These are phyloP conservation scores for Thalassophryne amazonica DNA, from an alignment of 2,797 vertebrate species.

Conservation along the genomic window DNA sequence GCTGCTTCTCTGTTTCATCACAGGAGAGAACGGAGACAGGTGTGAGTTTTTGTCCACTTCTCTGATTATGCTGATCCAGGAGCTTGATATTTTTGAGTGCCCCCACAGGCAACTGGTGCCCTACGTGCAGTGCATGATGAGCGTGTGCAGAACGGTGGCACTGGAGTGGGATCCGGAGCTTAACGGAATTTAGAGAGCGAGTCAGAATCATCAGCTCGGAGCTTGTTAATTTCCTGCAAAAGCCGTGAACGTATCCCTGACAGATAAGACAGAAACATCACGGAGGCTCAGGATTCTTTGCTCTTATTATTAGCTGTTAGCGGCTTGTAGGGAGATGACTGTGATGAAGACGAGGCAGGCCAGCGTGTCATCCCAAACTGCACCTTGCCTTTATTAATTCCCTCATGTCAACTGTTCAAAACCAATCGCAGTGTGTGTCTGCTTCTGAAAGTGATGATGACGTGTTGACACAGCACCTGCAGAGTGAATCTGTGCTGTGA, in stretches of 20 bases:
- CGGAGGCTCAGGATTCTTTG: not conserved
- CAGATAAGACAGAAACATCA: not conserved
- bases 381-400: conserved; percentile 12
- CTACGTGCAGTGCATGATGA: too few relatives aligned
- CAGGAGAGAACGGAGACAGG: too few relatives aligned
- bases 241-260: not conserved
- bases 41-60: too few relatives aligned
- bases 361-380: not conserved
- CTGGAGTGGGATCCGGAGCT: not conserved
- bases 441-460: not conserved
- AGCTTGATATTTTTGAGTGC: too few relatives aligned
- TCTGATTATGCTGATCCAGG: too few relatives aligned
- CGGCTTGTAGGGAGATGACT: not conserved
- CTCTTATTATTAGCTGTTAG: not conserved
- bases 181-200: not conserved
- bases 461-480: not conserved
- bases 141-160: too few relatives aligned
- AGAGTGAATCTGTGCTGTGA: not conserved
- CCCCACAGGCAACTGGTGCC: too few relatives aligned
- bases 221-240: conserved; percentile 1
- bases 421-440: conserved; percentile 19
- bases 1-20: too few relatives aligned
- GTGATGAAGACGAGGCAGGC: not conserved
- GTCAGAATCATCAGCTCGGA: not conserved
- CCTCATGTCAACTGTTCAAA: conserved; percentile 33